phyloP scores from a whole-genome alignment of 2,888 invertebrate species.

The Mamestra brassicae region DNA sequence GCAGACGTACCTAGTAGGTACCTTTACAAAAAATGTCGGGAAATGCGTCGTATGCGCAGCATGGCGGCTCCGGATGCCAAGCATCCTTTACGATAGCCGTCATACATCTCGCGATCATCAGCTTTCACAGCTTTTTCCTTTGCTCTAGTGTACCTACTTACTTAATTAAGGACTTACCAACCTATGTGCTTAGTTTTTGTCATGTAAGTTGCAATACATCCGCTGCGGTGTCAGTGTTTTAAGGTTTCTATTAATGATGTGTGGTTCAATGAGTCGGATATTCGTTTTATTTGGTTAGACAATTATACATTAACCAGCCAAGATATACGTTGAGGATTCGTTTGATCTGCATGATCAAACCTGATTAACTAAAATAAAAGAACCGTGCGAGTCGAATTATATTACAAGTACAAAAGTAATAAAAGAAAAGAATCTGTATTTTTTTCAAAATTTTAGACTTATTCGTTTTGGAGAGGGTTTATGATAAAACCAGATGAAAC shows the following conservation, averaged over 20 bases:
- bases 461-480: too few species aligned
- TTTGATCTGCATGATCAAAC: background rate
- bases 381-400: too few species aligned
- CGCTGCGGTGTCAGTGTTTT: conserved; percentile 44
- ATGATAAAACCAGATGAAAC: too few species aligned
- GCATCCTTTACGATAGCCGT: conserved; percentile 44
- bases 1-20: too few species aligned
- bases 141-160: conserved; percentile 30
- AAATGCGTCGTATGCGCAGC: conserved; percentile 23
- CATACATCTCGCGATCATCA: conserved; percentile 33
- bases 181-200: background rate
- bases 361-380: too few species aligned
- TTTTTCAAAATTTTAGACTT: too few species aligned
- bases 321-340: background rate
- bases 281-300: too few species aligned
- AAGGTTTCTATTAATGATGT: conserved; percentile 44
- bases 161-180: conserved; percentile 33
- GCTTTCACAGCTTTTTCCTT: conserved; percentile 62
- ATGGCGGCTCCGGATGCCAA: conserved; percentile 47
- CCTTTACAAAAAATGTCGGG: conserved; percentile 32
- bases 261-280: conserved; percentile 20
- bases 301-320: too few species aligned
- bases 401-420: too few species aligned
- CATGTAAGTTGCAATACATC: conserved; percentile 27
- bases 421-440: too few species aligned